Percentiles rank a stretch among this genome's conserved stretches.
phyloP scores from a whole-genome alignment of 2,888 invertebrate genomes.

The Drosophila mayaguana region DNA sequence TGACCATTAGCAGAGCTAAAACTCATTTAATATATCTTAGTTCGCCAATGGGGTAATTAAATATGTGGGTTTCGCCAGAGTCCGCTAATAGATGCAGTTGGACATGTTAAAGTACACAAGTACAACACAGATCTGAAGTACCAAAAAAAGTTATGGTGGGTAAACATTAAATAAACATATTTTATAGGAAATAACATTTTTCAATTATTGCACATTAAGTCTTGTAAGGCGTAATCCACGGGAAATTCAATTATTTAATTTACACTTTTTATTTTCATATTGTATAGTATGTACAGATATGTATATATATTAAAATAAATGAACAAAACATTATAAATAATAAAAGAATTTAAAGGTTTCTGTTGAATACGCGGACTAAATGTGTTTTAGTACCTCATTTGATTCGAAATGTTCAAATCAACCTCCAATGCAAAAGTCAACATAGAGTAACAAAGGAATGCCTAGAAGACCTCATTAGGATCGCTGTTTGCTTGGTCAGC shows the following conservation, averaged over 20 bases:
- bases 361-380: slow-evolving; percentile 13
- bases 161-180: not conserved
- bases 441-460: not conserved
- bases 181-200: not conserved
- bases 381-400: not conserved
- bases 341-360: slow-evolving; percentile 39
- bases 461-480: slow-evolving; percentile 79
- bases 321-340: slow-evolving; percentile 55
- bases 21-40: not conserved
- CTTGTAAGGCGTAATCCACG: not conserved
- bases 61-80: not conserved
- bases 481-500: slow-evolving; percentile 86
- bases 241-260: not conserved
- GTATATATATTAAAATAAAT: slow-evolving; percentile 49
- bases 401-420: slow-evolving; percentile 5
- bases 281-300: slow-evolving; percentile 35
- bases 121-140: not conserved
- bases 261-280: slow-evolving; percentile 35
- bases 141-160: too few species aligned
- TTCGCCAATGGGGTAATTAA: not conserved
- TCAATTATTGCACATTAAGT: not conserved
- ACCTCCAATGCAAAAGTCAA: not conserved
- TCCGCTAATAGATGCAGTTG: not conserved
- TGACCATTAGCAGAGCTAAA: slow-evolving; percentile 1
- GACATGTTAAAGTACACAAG: not conserved